Evolutionary conservation across 1,140 invertebrate species (phyloP), one percentile per base, ranked within the genome.

Genomic region (Holcopasites calliopsidis): DNA sequence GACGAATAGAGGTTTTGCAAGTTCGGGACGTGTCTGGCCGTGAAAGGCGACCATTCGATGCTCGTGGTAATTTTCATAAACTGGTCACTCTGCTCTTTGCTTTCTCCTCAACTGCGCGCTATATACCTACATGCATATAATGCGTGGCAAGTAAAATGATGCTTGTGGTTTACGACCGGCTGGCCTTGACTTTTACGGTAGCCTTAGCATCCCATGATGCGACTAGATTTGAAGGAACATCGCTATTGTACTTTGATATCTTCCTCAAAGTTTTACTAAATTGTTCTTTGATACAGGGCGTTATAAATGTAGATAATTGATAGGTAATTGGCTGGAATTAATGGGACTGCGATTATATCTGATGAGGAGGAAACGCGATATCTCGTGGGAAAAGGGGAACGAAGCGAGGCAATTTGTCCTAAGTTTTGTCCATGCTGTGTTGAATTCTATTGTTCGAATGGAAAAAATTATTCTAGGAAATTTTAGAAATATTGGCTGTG

Each of bases 111-210:
- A 81, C 47, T n/a, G 52, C 16, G 31, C 7, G 23, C n/a, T 55
- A 18, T 23, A 28, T 49, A 23, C 21, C 62, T 54, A 61, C 35
- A 18, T 26, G 38, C 35, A 33, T 50, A 68, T 28, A 79, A 76
- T n/a, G 71, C 47, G 7, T 13, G 61, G 40, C 0, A n/a, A 13
- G 55, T 52, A 52, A 52, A 58, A 79, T 21, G 40, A 69, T 18
- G 44, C 44, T 33, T 49, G 58, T 44, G 73, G 52, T 57, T 65
- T 75, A 55, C 55, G 65, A 75, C 70, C 31, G 33, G 65, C 60
- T 70, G 64, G 65, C 78, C 79, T 81, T 81, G 79, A 80, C 79
- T 81, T 81, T 76, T 78, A 60, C 78, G 40, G 21, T 50, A 76
- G 76, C 65, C 71, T 71, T 76, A 60, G 35, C 28, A 70, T 42